Percentiles rank a stretch among this genome's conserved stretches.
phyloP scores from a whole-genome alignment of 1,140 invertebrate genomes.

The Pachyrhynchus sulphureomaculatus region DNA sequence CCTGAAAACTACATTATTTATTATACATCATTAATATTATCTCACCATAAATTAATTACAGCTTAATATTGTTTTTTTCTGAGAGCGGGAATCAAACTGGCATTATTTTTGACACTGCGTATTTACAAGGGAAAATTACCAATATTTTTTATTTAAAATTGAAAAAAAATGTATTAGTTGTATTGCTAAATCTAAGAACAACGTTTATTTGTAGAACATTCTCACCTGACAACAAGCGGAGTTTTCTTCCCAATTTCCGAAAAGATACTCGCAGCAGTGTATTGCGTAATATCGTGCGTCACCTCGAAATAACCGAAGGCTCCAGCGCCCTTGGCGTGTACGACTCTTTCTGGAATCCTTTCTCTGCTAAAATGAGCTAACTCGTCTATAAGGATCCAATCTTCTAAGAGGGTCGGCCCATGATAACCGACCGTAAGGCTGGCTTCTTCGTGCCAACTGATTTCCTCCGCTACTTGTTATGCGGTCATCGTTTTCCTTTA shows the following conservation, averaged over 20 bases:
- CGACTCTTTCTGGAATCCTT: constrained; percentile 95
- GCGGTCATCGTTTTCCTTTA: constrained; percentile 23
- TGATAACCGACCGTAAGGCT: constrained; percentile 78
- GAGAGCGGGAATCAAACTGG: no score
- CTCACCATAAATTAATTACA: no score
- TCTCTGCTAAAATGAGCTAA: constrained; percentile 93
- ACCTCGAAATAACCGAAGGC: constrained; percentile 97
- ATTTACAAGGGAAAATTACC: no score
- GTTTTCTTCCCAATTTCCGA: constrained; percentile 78
- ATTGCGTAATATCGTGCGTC: constrained; percentile 79
- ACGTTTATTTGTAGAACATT: no score
- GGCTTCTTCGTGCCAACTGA: constrained; percentile 69
- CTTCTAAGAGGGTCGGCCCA: constrained; percentile 88
- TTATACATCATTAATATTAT: no score
- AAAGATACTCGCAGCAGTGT: constrained; percentile 79
- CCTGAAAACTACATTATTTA: no score
- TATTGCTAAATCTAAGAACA: no score
- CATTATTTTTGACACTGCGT: no score
- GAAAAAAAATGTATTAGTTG: no score
- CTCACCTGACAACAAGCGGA: constrained; percentile 70
- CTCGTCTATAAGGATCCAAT: constrained; percentile 87
- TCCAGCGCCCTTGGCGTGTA: constrained; percentile 96
- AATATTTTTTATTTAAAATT: no score
- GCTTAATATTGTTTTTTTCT: no score
- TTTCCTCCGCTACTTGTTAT: constrained; percentile 67